phyloP scores from a whole-genome alignment of 2,888 invertebrate genomes.

The Heteromurus nitidus region DNA sequence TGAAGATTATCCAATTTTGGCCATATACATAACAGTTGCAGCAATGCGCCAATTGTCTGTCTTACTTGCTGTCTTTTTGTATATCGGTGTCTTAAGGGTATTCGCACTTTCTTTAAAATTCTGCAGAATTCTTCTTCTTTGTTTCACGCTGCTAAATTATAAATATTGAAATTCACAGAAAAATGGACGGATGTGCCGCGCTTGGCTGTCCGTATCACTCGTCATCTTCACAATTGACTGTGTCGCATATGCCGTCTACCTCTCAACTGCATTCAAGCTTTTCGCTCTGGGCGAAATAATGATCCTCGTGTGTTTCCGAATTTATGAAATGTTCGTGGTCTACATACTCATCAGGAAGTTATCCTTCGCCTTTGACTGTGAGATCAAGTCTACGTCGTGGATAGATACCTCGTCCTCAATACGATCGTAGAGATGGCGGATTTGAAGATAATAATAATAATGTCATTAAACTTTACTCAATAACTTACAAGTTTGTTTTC shows the following conservation, averaged over 20 bases:
- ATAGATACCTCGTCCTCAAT: no score
- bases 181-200: neutral
- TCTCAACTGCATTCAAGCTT: neutral
- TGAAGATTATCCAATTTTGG: no score
- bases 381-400: no score
- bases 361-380: no score
- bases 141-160: no score
- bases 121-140: no score
- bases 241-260: neutral
- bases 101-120: no score
- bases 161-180: neutral
- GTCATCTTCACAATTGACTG: neutral
- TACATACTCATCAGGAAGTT: no score
- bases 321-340: neutral
- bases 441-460: no score
- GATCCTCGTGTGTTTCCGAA: neutral
- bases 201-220: neutral
- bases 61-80: neutral
- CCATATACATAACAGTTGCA: neutral
- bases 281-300: neutral
- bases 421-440: no score
- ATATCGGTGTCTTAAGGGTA: neutral
- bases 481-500: no score
- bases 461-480: no score
- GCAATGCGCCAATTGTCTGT: neutral